Conservation (phyloP, 1,140 invertebrate species). For the Trinorchestia longiramus region DNA sequence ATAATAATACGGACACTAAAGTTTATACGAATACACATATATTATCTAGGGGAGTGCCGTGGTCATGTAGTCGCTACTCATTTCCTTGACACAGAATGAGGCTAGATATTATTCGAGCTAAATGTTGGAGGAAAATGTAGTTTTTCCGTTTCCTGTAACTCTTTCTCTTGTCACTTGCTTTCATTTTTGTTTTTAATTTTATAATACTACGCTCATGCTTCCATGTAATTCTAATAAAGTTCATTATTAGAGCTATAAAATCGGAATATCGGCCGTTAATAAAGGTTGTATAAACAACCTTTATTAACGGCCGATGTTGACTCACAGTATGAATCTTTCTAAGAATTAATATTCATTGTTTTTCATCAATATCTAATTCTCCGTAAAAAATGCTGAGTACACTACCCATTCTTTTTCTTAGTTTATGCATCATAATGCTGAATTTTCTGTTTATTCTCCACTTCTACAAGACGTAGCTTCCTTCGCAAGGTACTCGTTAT, state of each 20-base stretch:
- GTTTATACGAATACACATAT: too few species aligned
- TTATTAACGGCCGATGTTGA: too few species aligned
- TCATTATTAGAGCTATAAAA: too few species aligned
- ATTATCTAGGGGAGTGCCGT: background rate
- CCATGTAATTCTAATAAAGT: background rate
- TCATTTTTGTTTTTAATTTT: background rate
- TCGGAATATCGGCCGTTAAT: too few species aligned
- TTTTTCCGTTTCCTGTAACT: background rate
- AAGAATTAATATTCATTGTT: background rate
- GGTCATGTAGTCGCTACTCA: too few species aligned
- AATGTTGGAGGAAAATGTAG: background rate
- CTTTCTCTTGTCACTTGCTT: background rate
- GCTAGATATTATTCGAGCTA: too few species aligned
- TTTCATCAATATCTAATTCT: background rate
- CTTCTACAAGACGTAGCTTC: background rate
- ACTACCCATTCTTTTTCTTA: background rate
- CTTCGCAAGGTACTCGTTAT: background rate
- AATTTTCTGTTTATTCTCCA: background rate
- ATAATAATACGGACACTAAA: too few species aligned
- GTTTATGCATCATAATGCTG: background rate
- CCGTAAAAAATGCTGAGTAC: background rate
- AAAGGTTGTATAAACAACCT: too few species aligned
- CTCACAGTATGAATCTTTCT: too few species aligned
- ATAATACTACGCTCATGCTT: background rate
- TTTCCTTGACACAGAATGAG: too few species aligned